These are phyloP conservation scores for Popillia japonica DNA, from an alignment of 1,140 invertebrate species.

Conservation along the genomic window DNA sequence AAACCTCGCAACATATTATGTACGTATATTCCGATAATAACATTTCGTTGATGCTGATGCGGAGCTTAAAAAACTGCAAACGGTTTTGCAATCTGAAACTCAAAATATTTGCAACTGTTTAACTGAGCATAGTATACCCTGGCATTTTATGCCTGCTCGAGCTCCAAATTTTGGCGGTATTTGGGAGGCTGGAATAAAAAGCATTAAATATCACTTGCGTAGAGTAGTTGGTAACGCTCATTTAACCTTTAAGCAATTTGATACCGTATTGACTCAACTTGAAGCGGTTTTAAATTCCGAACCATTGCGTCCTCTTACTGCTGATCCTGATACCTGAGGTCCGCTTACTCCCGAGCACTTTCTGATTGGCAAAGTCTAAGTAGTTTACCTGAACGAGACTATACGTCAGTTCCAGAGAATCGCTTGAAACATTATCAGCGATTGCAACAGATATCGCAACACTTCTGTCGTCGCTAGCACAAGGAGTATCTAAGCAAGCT, in stretches of 20 bases:
- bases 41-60: slow-evolving; percentile 49
- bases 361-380: no score
- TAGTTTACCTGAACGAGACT: no score
- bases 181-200: slow-evolving; percentile 53
- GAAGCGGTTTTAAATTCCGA: background rate
- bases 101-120: background rate
- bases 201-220: no score
- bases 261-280: background rate
- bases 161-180: slow-evolving; percentile 61
- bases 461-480: no score
- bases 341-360: no score
- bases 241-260: slow-evolving; percentile 24
- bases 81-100: background rate
- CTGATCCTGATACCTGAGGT: no score
- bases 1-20: slow-evolving; percentile 45
- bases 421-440: no score
- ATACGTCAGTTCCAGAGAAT: no score
- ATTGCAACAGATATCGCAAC: no score
- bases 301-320: background rate
- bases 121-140: slow-evolving; percentile 51
- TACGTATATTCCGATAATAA: slow-evolving; percentile 52
- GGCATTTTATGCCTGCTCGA: slow-evolving; percentile 59
- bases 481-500: no score
- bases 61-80: background rate
- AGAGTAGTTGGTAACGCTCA: background rate